A percentile compares a stretch with the other conserved stretches of the same genome.
Evolutionary conservation across 2,797 vertebrate genomes (phyloP).

Genomic region (Cirrhinus molitorella): DNA sequence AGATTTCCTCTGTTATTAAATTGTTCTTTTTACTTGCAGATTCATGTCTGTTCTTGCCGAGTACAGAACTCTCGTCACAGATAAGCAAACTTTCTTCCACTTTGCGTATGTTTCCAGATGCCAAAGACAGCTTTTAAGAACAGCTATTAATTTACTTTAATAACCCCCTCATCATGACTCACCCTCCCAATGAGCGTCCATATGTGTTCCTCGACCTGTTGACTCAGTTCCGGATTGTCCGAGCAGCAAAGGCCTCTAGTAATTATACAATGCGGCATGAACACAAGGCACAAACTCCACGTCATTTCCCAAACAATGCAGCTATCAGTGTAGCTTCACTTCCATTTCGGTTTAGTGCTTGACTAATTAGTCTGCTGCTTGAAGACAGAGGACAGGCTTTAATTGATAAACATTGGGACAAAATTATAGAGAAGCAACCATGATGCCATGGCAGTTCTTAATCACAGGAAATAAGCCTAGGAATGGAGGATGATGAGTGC

Average conservation of each 20-base stretch:
- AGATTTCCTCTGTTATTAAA: neutral
- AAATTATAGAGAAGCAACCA: conserved; percentile 54
- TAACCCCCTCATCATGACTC: conserved; percentile 23
- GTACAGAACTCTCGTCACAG: neutral
- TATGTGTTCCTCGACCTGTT: conserved; percentile 23
- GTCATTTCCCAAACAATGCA: conserved; percentile 49
- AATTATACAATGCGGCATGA: conserved; percentile 46
- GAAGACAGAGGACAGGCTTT: conserved; percentile 57
- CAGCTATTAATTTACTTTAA: conserved; percentile 5
- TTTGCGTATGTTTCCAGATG: conserved; percentile 3
- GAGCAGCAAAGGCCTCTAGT: conserved; percentile 18
- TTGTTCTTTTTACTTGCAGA: conserved; percentile 5
- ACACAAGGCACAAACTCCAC: conserved; percentile 41
- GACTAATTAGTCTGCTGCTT: conserved; percentile 54
- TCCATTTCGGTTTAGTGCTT: conserved; percentile 44
- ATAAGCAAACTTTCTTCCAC: neutral
- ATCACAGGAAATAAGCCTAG: conserved; percentile 64
- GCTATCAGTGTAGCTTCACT: conserved; percentile 44
- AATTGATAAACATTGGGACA: conserved; percentile 61
- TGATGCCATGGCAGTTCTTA: conserved; percentile 54
- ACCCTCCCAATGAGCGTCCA: neutral
- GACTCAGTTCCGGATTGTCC: conserved; percentile 33
- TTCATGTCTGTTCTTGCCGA: neutral
- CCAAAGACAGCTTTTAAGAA: conserved; percentile 6
- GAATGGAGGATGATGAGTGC: conserved; percentile 53